Conservation (phyloP, 2,113 vertebrate species). For the Struthio camelus region DNA sequence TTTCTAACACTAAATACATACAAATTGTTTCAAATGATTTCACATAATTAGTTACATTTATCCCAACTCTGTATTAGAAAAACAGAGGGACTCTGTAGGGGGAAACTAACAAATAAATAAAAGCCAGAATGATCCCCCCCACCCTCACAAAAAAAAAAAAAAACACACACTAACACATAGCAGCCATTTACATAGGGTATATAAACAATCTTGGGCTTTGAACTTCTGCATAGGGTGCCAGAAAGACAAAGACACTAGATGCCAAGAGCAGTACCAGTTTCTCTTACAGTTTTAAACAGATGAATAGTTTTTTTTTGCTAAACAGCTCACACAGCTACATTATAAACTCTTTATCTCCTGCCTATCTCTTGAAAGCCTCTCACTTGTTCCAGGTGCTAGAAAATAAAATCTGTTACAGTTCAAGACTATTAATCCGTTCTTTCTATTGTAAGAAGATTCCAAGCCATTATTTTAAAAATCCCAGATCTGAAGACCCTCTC, state of each 20-base stretch:
- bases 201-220: neutral
- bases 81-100: neutral
- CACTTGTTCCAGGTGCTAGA: neutral
- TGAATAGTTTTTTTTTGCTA: neutral
- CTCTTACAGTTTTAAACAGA: neutral
- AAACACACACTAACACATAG: too few species aligned
- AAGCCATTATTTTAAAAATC: neutral
- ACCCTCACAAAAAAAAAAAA: neutral
- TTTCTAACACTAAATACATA: neutral
- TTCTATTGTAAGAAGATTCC: neutral
- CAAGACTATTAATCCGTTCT: neutral
- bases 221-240: conserved; percentile 4
- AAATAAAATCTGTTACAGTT: neutral
- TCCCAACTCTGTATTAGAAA: neutral
- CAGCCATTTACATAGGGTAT: neutral
- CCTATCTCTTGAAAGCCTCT: neutral
- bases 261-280: neutral
- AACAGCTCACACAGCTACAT: neutral
- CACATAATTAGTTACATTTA: neutral
- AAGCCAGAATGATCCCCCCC: neutral
- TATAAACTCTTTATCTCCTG: neutral
- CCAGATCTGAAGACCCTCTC: neutral
- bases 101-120: neutral
- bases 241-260: neutral
- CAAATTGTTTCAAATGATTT: neutral